Conservation (phyloP, 1,140 invertebrate genomes). For the Micrasema longulum region DNA sequence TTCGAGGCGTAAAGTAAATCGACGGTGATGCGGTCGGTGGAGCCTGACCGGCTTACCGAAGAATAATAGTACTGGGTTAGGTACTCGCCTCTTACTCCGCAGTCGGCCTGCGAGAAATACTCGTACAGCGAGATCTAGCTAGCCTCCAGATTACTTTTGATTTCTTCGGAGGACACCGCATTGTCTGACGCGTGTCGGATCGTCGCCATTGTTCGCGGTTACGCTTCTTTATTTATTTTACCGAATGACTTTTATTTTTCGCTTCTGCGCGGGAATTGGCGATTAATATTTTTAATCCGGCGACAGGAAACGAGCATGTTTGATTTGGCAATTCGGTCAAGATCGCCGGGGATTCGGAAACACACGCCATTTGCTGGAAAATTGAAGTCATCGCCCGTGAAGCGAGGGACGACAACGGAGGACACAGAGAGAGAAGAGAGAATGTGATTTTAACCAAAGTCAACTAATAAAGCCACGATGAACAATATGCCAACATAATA, state of each 20-base stretch:
- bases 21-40: neutral
- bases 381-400: no score
- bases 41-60: neutral
- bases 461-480: no score
- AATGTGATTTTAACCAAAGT: no score
- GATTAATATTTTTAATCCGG: neutral
- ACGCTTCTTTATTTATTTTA: no score
- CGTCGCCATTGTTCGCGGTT: no score
- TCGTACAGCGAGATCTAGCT: neutral
- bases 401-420: no score
- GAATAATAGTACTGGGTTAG: no score
- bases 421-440: no score
- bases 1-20: constrained; percentile 18
- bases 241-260: neutral
- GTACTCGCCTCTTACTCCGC: no score
- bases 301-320: constrained; percentile 18
- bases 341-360: constrained; percentile 8
- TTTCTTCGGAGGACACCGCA: constrained; percentile 22
- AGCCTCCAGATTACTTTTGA: neutral
- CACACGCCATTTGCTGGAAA: neutral
- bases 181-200: neutral
- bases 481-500: no score
- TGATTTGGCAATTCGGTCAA: constrained; percentile 29
- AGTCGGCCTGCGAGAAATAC: neutral
- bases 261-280: constrained; percentile 1